Conservation (phyloP, 2,888 invertebrate genomes). For the Melipona beecheii region DNA sequence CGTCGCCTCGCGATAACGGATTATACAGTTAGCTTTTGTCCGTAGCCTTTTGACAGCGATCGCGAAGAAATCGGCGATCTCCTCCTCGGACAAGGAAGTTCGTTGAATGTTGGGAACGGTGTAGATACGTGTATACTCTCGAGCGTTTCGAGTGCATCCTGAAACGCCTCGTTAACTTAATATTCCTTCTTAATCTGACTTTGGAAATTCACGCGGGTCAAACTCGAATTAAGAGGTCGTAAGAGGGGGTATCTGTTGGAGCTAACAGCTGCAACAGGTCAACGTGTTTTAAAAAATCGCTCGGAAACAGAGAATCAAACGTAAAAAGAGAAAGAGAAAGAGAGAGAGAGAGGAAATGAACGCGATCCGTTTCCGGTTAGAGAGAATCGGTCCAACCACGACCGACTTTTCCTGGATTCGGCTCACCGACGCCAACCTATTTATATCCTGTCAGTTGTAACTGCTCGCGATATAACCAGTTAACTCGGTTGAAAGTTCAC, state of each 20-base stretch:
- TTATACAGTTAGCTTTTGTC: conserved; percentile 55
- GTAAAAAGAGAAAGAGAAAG: not conserved
- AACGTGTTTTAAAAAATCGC: no score
- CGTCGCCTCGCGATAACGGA: conserved; percentile 51
- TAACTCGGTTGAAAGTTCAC: conserved; percentile 43
- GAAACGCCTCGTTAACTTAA: conserved; percentile 35
- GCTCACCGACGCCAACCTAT: conserved; percentile 60
- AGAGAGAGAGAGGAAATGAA: conserved; percentile 5
- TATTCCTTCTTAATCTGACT: conserved; percentile 20
- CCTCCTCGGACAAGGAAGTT: conserved; percentile 43
- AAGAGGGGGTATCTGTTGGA: no score
- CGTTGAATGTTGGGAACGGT: conserved; percentile 44
- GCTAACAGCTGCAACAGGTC: no score
- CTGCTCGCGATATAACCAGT: conserved; percentile 37
- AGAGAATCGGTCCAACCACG: conserved; percentile 3
- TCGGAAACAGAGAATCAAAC: not conserved
- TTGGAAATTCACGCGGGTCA: conserved; percentile 27
- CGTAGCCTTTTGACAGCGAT: not conserved
- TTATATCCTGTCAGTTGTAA: conserved; percentile 59
- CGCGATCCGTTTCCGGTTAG: conserved; percentile 24
- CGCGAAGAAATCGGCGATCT: conserved; percentile 24
- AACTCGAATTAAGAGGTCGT: not conserved
- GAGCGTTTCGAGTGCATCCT: conserved; percentile 18
- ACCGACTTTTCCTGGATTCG: conserved; percentile 66
- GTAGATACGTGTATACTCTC: not conserved